Evolutionary conservation across 2,797 vertebrate genomes (phyloP).

Genomic region (Platalea minor): DNA sequence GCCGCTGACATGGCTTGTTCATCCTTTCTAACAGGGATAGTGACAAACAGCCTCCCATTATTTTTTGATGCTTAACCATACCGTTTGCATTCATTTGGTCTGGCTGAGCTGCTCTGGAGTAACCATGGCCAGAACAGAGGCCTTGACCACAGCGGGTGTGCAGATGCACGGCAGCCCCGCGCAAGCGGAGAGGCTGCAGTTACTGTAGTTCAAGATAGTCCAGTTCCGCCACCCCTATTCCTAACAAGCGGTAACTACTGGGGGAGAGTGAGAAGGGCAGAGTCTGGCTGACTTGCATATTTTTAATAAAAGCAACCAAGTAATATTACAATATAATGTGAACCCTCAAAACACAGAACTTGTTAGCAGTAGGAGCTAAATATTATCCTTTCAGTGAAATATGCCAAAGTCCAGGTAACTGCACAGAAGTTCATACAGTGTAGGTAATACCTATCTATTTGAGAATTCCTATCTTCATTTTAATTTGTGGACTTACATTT

Average conservation of each 20-base stretch:
- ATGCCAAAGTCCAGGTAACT: accelerated
- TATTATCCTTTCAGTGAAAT: not conserved
- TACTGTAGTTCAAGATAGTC: not conserved
- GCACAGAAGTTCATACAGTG: not conserved
- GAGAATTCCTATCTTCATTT: not conserved
- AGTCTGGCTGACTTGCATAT: not conserved
- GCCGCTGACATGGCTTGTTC: not conserved
- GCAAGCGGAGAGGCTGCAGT: not conserved
- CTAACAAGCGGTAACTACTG: accelerated
- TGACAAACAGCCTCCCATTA: not conserved
- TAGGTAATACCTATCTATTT: not conserved
- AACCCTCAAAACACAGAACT: not conserved
- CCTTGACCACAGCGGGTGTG: accelerated
- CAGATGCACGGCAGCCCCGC: not conserved
- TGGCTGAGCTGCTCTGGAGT: not conserved
- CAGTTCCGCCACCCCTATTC: not conserved
- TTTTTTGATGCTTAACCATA: not conserved
- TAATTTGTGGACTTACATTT: not conserved
- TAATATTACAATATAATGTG: not conserved
- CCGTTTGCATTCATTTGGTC: not conserved
- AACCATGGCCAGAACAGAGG: not conserved
- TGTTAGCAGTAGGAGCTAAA: not conserved
- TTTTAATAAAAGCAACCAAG: not conserved
- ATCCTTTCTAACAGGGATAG: not conserved
- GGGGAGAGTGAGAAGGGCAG: not conserved